Base-by-base conservation (phyloP, 2,113 vertebrate genomes). In the Haemorhous mexicanus region DNA sequence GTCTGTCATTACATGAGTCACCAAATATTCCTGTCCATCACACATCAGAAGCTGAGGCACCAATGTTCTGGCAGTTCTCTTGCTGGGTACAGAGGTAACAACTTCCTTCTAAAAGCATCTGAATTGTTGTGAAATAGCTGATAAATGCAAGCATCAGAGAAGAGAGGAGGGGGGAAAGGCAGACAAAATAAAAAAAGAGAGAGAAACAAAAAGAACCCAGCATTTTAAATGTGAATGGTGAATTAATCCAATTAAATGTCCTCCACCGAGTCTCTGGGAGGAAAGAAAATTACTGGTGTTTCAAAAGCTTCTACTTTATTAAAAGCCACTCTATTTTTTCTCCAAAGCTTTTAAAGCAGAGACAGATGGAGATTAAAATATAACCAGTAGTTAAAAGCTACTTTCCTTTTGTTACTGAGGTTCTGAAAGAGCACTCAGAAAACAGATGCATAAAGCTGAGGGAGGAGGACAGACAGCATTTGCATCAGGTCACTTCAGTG, bases 161-260 rank as follows among this genome's bases (percentile, higher is more conserved):
- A 8, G 39, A 87, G 69, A 81, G 22, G 6, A 56, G 20, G 8
- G 27, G 27, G 1, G 7, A 43, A 80, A 50, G 10, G 13, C 26
- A 88, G 4, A 24, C 39, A n/a, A 49, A 4, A 55, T 6, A 10
- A 3, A 12, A 37, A 8, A 44, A 37, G 2, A 70, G 4, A 49
- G 7, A 59, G 10, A 74, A 87, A 75, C 28, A 52, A 79, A 79
- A 81, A 27, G 32, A 89, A 61, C 7, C 11, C 18, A 59, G 11
- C 5, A 33, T 84, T 95, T 85, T 66, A 73, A 76, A 92, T 53
- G 24, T 41, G 44, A 64, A 26, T 2, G 3, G 20, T 64, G 83
- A 67, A 92, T 90, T 95, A 93, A 94, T 78, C 50, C 68, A 95
- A 89, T 95, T 91, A 89, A 94, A 82, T 68, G 62, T 89, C 94